Base-by-base conservation (phyloP, 2,113 vertebrate genomes). In the Oryzias woworae region DNA sequence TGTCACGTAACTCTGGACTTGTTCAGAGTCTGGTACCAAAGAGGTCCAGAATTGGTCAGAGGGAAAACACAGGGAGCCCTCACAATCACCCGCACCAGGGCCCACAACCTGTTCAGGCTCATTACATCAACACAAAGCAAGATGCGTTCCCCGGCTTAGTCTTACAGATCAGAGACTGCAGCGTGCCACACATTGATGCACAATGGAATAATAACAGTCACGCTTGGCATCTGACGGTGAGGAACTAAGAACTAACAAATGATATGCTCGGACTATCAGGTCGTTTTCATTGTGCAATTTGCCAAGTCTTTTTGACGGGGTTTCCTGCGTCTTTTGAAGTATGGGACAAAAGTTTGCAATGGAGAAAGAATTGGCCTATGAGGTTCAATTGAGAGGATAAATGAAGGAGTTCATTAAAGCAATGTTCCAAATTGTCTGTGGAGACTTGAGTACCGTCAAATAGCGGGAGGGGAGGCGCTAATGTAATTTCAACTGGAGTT, bases 61-160 rank as follows among this genome's bases (percentile, higher is more conserved):
- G 41, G 58, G 69, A 84, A 75, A 81, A 66, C 58, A 17, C 61
- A 66, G 44, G 50, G 72, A 67, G 71, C 49, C 65, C 50, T 58
- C 23, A 65, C 75, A 78, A 78, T 71, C 59, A 55, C 69, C 83
- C 53, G 78, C 66, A 71, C 52, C 66, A 77, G 67, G 20, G 77
- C 85, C 80, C 77, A 79, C 44, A 7, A 31, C 63, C 72, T 75
- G 80, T 68, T 80, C 70, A 75, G 52, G 66, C 78, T 85, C 75
- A 87, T 88, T 90, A 82, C 65, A 63, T 70, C 24, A 58, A 7
- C 77, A 90, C 86, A 90, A 88, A 84, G 75, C 50, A 23, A 52
- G 74, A 87, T 84, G 58, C 48, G 65, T 77, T 75, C 64, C 64
- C 66, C 14, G 20, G 61, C 54, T 60, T 59, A 0, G 48, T 72